Evolutionary conservation across 2,888 invertebrate genomes (phyloP).

Genomic region (Athripsodes cinereus): DNA sequence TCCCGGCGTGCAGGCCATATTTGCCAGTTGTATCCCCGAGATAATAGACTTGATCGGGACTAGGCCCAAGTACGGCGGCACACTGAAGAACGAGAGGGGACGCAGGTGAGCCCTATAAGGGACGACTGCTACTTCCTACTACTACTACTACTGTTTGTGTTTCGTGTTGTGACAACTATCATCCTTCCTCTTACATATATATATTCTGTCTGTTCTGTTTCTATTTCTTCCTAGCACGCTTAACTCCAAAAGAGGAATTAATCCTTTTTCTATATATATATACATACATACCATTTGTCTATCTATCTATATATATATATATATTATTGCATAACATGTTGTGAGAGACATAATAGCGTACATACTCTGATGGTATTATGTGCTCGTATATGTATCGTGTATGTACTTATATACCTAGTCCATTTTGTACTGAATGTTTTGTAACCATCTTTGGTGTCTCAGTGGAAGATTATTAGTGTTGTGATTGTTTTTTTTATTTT

Average conservation of each 20-base stretch:
- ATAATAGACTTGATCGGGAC: conserved; percentile 99
- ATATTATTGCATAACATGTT: conserved; percentile 32
- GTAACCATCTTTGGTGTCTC: conserved; percentile 26
- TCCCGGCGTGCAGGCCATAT: conserved; percentile 89
- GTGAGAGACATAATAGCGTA: conserved; percentile 10
- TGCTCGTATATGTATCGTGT: too few species aligned
- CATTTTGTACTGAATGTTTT: conserved; percentile 23
- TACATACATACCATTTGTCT: background rate
- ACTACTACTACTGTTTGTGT: conserved; percentile 54
- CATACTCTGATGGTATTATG: too few species aligned
- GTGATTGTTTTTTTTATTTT: conserved; percentile 26
- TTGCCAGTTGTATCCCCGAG: conserved; percentile 99
- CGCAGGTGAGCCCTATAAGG: conserved; percentile 87
- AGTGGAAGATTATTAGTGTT: conserved; percentile 27
- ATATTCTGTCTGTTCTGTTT: conserved; percentile 13
- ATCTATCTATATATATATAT: too few species aligned
- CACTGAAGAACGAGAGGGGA: conserved; percentile 99
- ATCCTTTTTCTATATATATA: conserved; percentile 38
- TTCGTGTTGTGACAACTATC: conserved; percentile 53
- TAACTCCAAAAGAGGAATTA: conserved; percentile 51
- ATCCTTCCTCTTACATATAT: conserved; percentile 45
- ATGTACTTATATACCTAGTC: conserved; percentile 7
- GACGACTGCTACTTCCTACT: conserved; percentile 38
- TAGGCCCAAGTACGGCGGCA: conserved; percentile 99
- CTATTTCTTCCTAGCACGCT: conserved; percentile 49